These are phyloP conservation scores for Umimayanthus kanabou DNA, from an alignment of 92 coral and sea anemone genomes.

Conservation along the genomic window DNA sequence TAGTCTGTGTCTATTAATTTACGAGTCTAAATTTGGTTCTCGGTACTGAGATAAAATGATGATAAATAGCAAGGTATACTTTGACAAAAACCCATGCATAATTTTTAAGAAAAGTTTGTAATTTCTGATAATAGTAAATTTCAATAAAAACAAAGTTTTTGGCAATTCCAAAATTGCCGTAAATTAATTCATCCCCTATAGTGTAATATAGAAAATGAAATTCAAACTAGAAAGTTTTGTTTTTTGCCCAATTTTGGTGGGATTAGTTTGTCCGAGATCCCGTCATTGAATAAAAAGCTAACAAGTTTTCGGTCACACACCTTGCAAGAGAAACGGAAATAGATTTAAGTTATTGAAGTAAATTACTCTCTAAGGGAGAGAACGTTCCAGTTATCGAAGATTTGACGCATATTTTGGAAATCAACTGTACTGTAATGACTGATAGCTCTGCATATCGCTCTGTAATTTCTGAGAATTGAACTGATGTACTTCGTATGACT, in stretches of 20 bases:
- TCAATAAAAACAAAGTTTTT: not conserved
- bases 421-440: not conserved
- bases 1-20: no score
- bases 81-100: not conserved
- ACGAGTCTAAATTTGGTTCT: no score
- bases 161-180: constrained; percentile 12
- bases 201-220: constrained; percentile 21
- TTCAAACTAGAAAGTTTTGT: not conserved
- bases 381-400: not conserved
- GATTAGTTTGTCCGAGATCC: not conserved
- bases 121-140: not conserved
- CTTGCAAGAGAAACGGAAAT: not conserved
- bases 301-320: not conserved
- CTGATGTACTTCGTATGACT: not conserved
- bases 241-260: not conserved
- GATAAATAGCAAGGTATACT: no score
- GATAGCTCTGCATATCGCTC: not conserved
- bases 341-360: not conserved
- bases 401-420: not conserved
- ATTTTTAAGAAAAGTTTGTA: not conserved
- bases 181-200: not conserved
- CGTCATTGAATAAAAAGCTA: not conserved
- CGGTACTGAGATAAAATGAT: no score
- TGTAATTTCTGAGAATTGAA: not conserved
- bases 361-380: not conserved